phyloP scores from a whole-genome alignment of 2,113 vertebrate genomes.

The Accipiter virgatus region DNA sequence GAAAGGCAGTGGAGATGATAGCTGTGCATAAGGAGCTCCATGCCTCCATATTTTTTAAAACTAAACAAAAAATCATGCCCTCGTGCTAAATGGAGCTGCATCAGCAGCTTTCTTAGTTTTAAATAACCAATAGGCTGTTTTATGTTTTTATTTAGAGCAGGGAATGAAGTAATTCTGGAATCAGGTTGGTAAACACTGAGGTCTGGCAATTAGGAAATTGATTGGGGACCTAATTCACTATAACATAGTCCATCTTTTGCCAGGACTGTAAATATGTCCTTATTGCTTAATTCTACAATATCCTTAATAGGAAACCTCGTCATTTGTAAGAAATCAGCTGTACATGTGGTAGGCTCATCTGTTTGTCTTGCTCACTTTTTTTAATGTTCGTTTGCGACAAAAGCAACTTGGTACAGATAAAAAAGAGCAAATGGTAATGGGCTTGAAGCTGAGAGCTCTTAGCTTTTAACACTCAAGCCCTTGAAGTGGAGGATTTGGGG shows the following conservation, averaged over 20 bases:
- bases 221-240: background rate
- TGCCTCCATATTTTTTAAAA: background rate
- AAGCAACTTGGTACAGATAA: background rate
- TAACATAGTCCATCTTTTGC: background rate
- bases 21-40: background rate
- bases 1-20: background rate
- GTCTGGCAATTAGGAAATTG: background rate
- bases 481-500: background rate
- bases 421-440: background rate
- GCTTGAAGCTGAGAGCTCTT: constrained; percentile 8
- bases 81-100: background rate
- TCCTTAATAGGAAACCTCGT: background rate
- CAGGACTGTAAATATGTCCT: constrained; percentile 14
- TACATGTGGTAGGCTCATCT: background rate
- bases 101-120: background rate
- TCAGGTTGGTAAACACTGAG: constrained; percentile 18
- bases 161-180: constrained; percentile 1
- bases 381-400: background rate
- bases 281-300: background rate
- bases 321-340: background rate
- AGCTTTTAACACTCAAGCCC: constrained; percentile 33
- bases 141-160: constrained; percentile 15
- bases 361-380: background rate
- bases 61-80: background rate
- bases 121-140: background rate